These are phyloP conservation scores for Hippopotamus amphibius DNA, from an alignment of 2,113 vertebrate genomes.

Conservation along the genomic window DNA sequence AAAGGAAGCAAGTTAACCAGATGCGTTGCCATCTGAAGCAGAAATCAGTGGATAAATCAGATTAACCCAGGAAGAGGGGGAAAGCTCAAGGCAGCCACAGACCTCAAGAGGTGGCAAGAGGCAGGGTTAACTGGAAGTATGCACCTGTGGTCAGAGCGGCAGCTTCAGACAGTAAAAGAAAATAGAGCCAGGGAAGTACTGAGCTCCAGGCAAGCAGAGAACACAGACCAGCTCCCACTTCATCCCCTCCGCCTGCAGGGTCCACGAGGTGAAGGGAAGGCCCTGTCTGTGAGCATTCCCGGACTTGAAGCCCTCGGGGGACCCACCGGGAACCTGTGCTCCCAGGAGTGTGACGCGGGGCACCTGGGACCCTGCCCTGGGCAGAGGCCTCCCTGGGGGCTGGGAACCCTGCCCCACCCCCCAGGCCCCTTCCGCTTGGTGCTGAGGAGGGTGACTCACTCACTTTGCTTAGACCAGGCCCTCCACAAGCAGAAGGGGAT, in stretches of 20 bases:
- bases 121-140: not conserved
- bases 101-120: not conserved
- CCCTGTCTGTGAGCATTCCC: fast-evolving
- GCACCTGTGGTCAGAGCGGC: not conserved
- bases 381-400: not conserved
- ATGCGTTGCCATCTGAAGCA: not conserved
- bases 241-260: not conserved
- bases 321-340: not conserved
- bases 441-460: constrained; percentile 74
- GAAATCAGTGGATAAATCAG: not conserved
- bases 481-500: constrained; percentile 98
- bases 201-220: not conserved
- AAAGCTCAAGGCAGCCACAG: not conserved
- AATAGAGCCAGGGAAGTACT: not conserved
- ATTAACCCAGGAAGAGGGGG: not conserved
- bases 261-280: not conserved
- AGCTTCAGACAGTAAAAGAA: not conserved
- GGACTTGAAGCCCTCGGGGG: not conserved
- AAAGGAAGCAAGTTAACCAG: not conserved
- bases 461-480: constrained; percentile 98
- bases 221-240: not conserved
- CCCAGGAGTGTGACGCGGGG: not conserved
- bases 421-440: not conserved
- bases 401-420: not conserved
- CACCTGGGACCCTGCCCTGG: not conserved